phyloP scores from a whole-genome alignment of 2,888 invertebrate species.

The Malachius bipustulatus region DNA sequence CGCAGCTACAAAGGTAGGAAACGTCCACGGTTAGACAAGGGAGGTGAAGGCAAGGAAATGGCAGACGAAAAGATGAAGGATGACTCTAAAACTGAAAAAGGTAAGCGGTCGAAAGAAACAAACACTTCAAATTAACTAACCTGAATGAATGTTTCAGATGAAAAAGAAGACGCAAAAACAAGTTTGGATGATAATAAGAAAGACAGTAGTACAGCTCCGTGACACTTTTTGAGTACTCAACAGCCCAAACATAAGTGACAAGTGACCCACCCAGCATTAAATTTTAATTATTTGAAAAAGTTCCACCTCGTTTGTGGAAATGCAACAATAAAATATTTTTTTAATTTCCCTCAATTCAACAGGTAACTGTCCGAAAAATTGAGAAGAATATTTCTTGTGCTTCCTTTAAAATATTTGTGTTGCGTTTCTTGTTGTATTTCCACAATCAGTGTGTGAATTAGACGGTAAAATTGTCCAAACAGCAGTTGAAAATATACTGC shows the following conservation, averaged over 20 bases:
- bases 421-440: no score
- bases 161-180: conserved; percentile 48
- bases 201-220: conserved; percentile 53
- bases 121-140: conserved; percentile 6
- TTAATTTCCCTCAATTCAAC: no score
- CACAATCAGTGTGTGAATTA: no score
- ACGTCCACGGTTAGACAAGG: conserved; percentile 59
- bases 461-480: no score
- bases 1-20: conserved; percentile 46
- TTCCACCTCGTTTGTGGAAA: no score
- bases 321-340: no score
- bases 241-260: conserved; percentile 23
- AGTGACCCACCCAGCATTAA: no score
- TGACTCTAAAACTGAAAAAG: conserved; percentile 45
- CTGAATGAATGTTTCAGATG: conserved; percentile 42
- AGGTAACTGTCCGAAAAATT: no score
- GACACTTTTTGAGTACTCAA: conserved; percentile 34
- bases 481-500: no score
- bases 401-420: no score
- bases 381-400: no score
- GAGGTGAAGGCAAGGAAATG: conserved; percentile 29
- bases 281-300: no score
- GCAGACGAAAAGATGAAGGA: conserved; percentile 44
- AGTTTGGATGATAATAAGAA: conserved; percentile 56
- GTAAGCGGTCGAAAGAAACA: conserved; percentile 34